Percentiles rank a stretch among this genome's conserved stretches.
These are phyloP conservation scores for Lemur catta DNA, from an alignment of 2,797 vertebrate genomes.

Conservation along the genomic window DNA sequence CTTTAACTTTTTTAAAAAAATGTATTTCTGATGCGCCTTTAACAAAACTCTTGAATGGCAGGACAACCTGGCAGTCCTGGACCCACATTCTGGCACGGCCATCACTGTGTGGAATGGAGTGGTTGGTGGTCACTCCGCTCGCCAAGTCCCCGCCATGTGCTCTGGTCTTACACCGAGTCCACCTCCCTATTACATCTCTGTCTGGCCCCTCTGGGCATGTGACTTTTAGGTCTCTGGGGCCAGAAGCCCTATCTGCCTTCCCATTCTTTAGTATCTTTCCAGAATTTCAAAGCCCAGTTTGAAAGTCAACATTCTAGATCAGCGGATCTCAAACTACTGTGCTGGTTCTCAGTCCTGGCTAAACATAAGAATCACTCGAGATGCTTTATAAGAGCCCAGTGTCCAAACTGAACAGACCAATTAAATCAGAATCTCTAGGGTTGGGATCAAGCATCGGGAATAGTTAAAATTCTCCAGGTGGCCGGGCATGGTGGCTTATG, in stretches of 20 bases:
- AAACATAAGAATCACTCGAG: background rate
- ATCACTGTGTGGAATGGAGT: too few relatives aligned
- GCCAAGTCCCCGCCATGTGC: too few relatives aligned
- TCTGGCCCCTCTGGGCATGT: background rate
- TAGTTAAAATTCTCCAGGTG: background rate
- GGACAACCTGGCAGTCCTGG: background rate
- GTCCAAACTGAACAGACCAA: background rate
- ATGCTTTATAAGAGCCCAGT: background rate
- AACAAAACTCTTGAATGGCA: background rate
- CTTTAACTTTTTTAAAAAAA: background rate
- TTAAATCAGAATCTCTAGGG: background rate
- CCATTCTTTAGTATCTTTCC: background rate
- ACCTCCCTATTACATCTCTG: background rate
- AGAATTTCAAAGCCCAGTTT: background rate
- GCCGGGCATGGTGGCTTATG: background rate
- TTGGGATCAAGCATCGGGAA: background rate
- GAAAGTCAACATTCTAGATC: background rate
- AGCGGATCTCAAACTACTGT: background rate
- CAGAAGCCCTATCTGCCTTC: background rate
- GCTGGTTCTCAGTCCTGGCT: background rate
- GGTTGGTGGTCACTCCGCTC: background rate
- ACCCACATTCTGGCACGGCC: background rate
- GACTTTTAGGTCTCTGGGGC: background rate
- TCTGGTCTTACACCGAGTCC: background rate
- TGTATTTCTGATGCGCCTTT: background rate